Base-by-base conservation (phyloP, 2,888 invertebrate genomes). In the Drymonia ruficornis region DNA sequence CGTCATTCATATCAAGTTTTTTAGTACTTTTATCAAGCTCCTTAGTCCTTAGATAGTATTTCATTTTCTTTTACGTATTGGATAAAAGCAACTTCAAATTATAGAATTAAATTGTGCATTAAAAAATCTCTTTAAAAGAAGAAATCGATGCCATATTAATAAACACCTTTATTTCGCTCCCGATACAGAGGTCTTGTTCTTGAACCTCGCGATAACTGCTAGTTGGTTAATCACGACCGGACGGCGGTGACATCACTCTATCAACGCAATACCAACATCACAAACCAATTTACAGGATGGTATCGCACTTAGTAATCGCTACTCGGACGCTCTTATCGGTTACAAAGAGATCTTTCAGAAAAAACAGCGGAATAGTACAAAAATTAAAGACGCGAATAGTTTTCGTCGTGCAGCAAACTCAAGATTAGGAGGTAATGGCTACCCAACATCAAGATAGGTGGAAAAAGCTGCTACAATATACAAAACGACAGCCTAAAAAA, bases 231-330 rank as follows among this genome's bases (percentile, higher is more conserved):
- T 73, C 72, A 72, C 69, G 68, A 59, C 53, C 51, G 29, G 49
- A 49, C 29, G 31, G 40, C 44, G 62, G 59, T 84, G 83, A 82
- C 76, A 78, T 83, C 83, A 83, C 61, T 58, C 56, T 53, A 63
- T 58, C 59, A 50, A 49, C 56, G 49, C 50, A 8, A 47, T 19
- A n/a, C 15, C 9, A 8, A 40, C 44, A 16, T 44, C 52, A 12
- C 56, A 53, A 43, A 40, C 49, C 45, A 3, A 45, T 8, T 28
- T 45, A 45, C 45, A 45, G 13, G 15, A 6, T 13, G 23, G 28
- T 28, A 28, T 23, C 45, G 45, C 28, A 45, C 45, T 45, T 45
- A 45, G 45, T 28, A 23, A 44, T 45, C n/a, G 12, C 15, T 1
- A 19, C 1, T 16, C 8, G 16, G 40, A 40, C 15, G 16, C 15